A percentile compares a stretch with the other conserved stretches of the same genome.
Evolutionary conservation across 2,888 invertebrate species (phyloP).

Genomic region (Euclidia mi): DNA sequence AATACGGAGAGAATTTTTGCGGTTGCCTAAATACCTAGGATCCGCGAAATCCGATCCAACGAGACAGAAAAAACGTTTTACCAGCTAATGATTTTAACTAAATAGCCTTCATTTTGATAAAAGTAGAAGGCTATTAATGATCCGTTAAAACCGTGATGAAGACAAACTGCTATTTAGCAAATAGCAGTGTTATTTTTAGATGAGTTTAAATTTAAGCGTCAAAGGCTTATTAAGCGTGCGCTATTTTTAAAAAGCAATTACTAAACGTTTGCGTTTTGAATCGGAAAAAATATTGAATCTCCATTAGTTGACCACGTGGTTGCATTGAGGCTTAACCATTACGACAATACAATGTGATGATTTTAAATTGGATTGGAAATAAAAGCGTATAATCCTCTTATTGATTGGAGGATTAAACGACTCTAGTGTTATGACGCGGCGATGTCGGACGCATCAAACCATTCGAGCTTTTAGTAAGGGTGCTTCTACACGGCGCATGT

Average conservation of each 20-base stretch:
- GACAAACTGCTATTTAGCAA: conserved; percentile 23
- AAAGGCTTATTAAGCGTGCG: too few relatives aligned
- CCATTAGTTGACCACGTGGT: conserved; percentile 13
- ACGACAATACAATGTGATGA: conserved; percentile 16
- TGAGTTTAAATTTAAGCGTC: not conserved
- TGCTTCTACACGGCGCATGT: too few relatives aligned
- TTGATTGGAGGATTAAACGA: conserved; percentile 38
- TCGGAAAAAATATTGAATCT: too few relatives aligned
- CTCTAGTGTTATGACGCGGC: conserved; percentile 7
- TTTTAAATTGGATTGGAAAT: conserved; percentile 55
- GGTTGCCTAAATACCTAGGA: conserved; percentile 22
- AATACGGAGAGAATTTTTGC: conserved; percentile 11
- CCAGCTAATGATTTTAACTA: conserved; percentile 10
- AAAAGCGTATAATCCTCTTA: conserved; percentile 54
- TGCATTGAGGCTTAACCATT: not conserved
- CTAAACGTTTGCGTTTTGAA: too few relatives aligned
- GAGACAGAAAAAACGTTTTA: conserved; percentile 19
- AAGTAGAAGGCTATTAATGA: conserved; percentile 30
- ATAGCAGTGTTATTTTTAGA: not conserved
- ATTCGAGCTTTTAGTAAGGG: too few relatives aligned
- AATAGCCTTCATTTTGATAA: conserved; percentile 19
- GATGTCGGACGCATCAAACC: not conserved
- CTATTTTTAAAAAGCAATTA: too few relatives aligned
- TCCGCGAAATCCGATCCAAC: conserved; percentile 21
- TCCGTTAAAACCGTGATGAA: conserved; percentile 36